Evolutionary conservation across 2,113 vertebrate genomes (phyloP), one percentile per base, ranked within the genome.

Genomic region (Gallinago undulata): DNA sequence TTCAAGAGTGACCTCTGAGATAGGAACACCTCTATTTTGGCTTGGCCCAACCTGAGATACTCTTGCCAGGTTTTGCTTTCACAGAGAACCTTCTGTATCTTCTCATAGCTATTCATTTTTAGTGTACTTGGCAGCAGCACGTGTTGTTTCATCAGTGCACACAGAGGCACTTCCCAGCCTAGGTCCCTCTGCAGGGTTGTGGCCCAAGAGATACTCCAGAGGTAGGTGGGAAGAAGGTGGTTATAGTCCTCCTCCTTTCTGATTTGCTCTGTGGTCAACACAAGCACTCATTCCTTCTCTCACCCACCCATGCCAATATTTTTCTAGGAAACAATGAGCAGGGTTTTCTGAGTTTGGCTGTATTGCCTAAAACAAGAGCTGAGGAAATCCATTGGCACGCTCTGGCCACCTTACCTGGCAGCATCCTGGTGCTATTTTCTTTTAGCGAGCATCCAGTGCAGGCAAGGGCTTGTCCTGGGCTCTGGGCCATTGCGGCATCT

Each of bases 381-480:
- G 33, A 78, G 80, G 72, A 94, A 94, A 60, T 76, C 14, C 28
- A 88, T 1, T 39, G 63, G 47, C 27, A 48, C 5, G 1, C 13
- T 50, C 59, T 48, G 33, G 35, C 39, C 13, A 35, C 51, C 43
- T 87, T 11, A 28, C 39, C 22, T 93, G 88, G 76, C 48, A 90
- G 55, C 35, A 45, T 15, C 28, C 30, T 77, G 41, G 24, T 33
- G 62, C 51, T 94, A 2, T 63, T 91, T 94, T 89, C 6, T 79
- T 86, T 75, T 47, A 81, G 39, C 3, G 8, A 64, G 11, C 27
- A 56, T 60, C 23, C 45, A 70, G 66, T 6, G 8, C 35, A 84
- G 63, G 45, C 50, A 93, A 84, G 94, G 47, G 6, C 56, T 74
- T 74, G 27, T 74, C 55, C 80, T 84, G 86, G 69, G 90, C 95